Evolutionary conservation across 2,797 vertebrate species (phyloP).

Genomic region (Enteromius trimaculatus): DNA sequence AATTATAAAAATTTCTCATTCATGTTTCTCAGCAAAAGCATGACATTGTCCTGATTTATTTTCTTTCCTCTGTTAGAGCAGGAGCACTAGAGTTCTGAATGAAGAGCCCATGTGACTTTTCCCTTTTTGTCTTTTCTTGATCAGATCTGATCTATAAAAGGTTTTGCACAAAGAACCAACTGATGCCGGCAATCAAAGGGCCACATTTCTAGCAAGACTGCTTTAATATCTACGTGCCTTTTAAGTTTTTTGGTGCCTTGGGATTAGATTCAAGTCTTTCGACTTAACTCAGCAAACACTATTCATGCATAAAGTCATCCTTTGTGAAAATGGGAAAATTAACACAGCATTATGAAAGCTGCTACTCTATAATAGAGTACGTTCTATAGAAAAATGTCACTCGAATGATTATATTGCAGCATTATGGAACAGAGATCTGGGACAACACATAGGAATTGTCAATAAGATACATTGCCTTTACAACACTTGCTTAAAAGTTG

Average conservation of each 20-base stretch:
- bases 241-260: neutral
- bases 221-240: neutral
- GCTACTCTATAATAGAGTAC: neutral
- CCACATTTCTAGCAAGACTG: neutral
- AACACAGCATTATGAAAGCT: neutral
- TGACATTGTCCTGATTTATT: neutral
- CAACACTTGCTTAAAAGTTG: neutral
- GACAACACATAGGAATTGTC: neutral
- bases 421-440: neutral
- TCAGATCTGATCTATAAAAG: neutral
- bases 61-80: neutral
- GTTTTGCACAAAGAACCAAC: conserved; percentile 12
- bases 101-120: conserved; percentile 3
- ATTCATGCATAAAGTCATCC: neutral
- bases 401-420: neutral
- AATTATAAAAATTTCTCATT: too few relatives aligned
- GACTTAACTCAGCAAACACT: neutral
- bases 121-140: neutral
- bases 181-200: neutral
- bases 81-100: neutral
- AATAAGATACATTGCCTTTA: neutral
- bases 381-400: neutral
- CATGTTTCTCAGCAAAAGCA: too few relatives aligned
- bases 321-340: neutral
- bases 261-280: neutral